Base-by-base conservation (phyloP, 1,140 invertebrate genomes). In the Drosophila triauraria region DNA sequence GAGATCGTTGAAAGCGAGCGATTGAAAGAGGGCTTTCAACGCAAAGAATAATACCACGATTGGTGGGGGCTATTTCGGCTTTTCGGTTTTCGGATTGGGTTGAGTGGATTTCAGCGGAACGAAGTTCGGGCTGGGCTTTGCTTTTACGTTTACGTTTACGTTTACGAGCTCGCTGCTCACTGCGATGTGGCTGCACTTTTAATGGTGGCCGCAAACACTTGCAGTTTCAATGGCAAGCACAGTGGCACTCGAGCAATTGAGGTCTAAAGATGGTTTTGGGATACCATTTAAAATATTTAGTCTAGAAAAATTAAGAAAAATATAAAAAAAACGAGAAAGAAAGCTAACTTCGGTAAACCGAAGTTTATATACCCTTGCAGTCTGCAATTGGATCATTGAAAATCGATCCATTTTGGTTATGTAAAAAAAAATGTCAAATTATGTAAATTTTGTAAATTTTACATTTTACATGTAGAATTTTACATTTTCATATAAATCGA, bases 161-260 rank as follows among this genome's bases (percentile, higher is more conserved):
- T 54, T 82, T 76, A 76, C 78, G 71, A 65, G 78, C 48, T 75
- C 44, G 65, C 60, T 62, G 78, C 64, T 83, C 61, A 1, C 20
- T 46, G 48, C 82, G 51, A 38, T 56, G 62, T 74, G 48, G 56
- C 40, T 61, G 77, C 81, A 44, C 58, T 60, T 80, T 64, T 62
- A 64, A 78, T 78, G 68, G 67, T 44, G 38, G 75, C 68, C 65
- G 58, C 61, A 68, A 80, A 78, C 78, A 84, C 82, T 84, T 84
- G 82, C 78, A 69, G 82, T 84, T 84, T 84, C 72, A 61, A 62
- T 53, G 38, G 42, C n/a, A 25, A 13, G 57, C 46, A 86, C 82
- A 78, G 69, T 85, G 82, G 64, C 0, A 4, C 44, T 8, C 3
- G 2, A 17, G 9, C 2, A 2, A 23, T 15, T 2, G 3, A 0